These are phyloP conservation scores for Tridacna gigas DNA, from an alignment of 2,888 invertebrate genomes.

Conservation along the genomic window DNA sequence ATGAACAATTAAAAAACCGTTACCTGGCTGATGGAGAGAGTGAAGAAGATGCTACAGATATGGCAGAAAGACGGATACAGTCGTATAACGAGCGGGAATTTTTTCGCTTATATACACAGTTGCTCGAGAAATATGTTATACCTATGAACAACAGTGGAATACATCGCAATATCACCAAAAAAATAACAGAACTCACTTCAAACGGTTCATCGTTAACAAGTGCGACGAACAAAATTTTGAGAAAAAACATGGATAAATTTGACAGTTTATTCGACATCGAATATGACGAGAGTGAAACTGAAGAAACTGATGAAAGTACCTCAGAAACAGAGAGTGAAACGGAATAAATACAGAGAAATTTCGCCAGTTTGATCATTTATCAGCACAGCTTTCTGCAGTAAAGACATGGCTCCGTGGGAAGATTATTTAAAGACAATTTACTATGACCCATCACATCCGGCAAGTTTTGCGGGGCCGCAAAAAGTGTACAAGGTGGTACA, in stretches of 20 bases:
- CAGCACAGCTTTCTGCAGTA: not conserved
- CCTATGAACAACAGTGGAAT: conserved; percentile 17
- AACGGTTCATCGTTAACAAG: conserved; percentile 14
- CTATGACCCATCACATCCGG: conserved; percentile 51
- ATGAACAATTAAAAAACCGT: too few species aligned
- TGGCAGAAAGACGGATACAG: conserved; percentile 18
- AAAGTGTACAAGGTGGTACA: conserved; percentile 57
- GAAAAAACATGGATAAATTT: conserved; percentile 4
- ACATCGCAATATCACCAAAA: conserved; percentile 18
- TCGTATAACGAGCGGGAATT: conserved; percentile 22
- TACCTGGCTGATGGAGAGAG: conserved; percentile 24
- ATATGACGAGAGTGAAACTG: too few species aligned
- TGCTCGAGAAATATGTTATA: conserved; percentile 27
- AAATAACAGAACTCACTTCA: not conserved
- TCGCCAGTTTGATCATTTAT: not conserved
- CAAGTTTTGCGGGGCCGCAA: conserved; percentile 58
- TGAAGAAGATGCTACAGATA: conserved; percentile 35
- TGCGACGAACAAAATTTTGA: conserved; percentile 11
- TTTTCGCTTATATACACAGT: conserved; percentile 2
- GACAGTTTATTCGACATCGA: too few species aligned
- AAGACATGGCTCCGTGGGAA: conserved; percentile 47
- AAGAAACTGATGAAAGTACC: too few species aligned
- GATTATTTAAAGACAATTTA: conserved; percentile 59
- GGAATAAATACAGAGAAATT: not conserved
- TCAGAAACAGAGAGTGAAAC: conserved; percentile 1